Evolutionary conservation across 2,888 invertebrate species (phyloP), one percentile per base, ranked within the genome.

Genomic region (Agrypnus murinus): DNA sequence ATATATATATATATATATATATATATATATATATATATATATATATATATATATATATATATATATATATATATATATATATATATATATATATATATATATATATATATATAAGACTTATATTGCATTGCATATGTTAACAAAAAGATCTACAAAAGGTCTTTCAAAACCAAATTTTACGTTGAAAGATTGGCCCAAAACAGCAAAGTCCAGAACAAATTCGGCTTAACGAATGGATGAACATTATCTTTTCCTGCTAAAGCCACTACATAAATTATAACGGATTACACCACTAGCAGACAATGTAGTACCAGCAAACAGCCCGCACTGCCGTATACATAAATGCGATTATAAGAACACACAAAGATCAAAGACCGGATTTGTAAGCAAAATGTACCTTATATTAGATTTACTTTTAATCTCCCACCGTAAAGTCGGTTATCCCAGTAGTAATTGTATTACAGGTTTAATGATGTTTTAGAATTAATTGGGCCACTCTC

Each of bases 321-420:
- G 43, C 38, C 12, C 12, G 5, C 38, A 38, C 4, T 38, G 38
- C 43, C 14, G 43, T 43, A 43, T 15, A 43, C 14, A 15, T 43
- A 43, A 43, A 43, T 15, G 43, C 12, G 43, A 43, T 43, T 43
- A 43, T 43, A 43, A 43, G 43, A 10, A 43, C 6, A n/a, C 43
- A 14, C 14, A 43, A 12, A 14, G 12, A 43, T 43, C 43, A n/a
- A 14, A 50, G 46, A 19, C 50, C 50, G 19, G 50, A 50, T 50
- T 50, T 50, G 2, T 19, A 32, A 31, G 5, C 31, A 50, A 32
- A 7, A 4, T 25, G 25, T 25, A 25, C 25, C 5, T 25, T 25
- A 25, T 5, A 25, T 25, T 25, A 19, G 15, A 10, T 31, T 32
- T 50, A 31, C 50, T 50, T 19, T 50, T 50, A 50, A 50, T 12